Evolutionary conservation across 2,113 vertebrate genomes (phyloP).

Genomic region (Trichomycterus rosablanca): DNA sequence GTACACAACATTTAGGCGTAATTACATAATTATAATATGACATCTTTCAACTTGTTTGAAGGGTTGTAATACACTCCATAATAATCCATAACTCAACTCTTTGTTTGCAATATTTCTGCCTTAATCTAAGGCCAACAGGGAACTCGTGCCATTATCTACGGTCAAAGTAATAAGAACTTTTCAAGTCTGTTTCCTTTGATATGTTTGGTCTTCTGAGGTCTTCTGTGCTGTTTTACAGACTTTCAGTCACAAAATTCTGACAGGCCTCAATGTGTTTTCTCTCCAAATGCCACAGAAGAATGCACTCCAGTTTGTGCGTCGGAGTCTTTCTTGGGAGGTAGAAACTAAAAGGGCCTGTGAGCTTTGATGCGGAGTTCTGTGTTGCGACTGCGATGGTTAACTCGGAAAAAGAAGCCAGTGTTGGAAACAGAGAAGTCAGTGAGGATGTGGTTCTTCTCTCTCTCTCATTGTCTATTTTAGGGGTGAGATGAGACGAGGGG

Average conservation of each 20-base stretch:
- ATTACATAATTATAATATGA: background rate
- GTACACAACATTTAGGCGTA: background rate
- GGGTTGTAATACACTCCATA: too few relatives aligned
- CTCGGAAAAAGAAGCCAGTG: conserved; percentile 19
- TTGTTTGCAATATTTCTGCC: background rate
- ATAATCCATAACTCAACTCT: conserved; percentile 12
- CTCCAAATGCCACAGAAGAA: conserved; percentile 38
- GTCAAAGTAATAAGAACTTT: conserved; percentile 21
- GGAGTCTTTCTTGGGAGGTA: conserved; percentile 32
- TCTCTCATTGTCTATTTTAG: conserved; percentile 39
- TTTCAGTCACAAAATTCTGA: conserved; percentile 30
- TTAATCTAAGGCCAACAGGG: conserved; percentile 18
- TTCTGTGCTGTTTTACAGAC: conserved; percentile 33
- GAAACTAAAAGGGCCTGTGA: conserved; percentile 9
- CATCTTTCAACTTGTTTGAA: too few relatives aligned
- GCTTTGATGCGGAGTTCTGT: conserved; percentile 40
- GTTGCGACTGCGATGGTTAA: conserved; percentile 18
- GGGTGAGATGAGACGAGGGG: too few relatives aligned
- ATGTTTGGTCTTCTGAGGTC: conserved; percentile 20
- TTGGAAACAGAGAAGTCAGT: conserved; percentile 21
- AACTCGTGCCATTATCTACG: conserved; percentile 28
- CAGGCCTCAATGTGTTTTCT: conserved; percentile 35
- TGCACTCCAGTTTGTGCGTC: conserved; percentile 28
- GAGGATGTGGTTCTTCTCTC: conserved; percentile 45
- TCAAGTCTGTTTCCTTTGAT: conserved; percentile 23